Conservation (phyloP, 2,888 invertebrate genomes). For the Halictus quadricinctus region DNA sequence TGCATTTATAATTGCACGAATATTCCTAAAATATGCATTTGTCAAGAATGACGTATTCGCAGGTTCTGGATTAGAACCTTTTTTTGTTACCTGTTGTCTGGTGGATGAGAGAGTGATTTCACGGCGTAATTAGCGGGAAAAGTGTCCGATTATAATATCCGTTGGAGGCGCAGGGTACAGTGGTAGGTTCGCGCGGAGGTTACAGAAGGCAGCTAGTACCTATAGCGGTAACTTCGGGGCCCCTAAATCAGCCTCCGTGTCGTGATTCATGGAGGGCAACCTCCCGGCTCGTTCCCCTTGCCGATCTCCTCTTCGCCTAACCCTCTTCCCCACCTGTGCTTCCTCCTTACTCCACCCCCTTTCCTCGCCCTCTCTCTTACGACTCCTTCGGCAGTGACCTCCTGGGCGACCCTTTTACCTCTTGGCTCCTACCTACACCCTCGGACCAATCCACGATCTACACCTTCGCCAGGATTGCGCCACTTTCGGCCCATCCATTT, state of each 20-base stretch:
- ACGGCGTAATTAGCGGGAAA: constrained; percentile 25
- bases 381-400: constrained; percentile 79
- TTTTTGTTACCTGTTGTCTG: background rate
- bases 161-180: constrained; percentile 64
- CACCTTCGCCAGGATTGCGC: constrained; percentile 58
- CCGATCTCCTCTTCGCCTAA: constrained; percentile 69
- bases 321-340: constrained; percentile 60
- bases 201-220: constrained; percentile 76
- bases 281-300: constrained; percentile 72
- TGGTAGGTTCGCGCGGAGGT: constrained; percentile 75
- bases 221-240: constrained; percentile 80
- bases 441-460: constrained; percentile 68
- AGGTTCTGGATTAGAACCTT: background rate
- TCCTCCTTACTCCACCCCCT: constrained; percentile 71
- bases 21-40: background rate
- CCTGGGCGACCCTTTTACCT: constrained; percentile 78
- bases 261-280: constrained; percentile 82
- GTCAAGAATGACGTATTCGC: background rate
- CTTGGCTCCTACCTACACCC: constrained; percentile 68
- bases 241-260: constrained; percentile 82
- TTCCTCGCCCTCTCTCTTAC: constrained; percentile 72
- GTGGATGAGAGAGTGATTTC: background rate
- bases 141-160: constrained; percentile 51
- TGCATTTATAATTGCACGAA: background rate
- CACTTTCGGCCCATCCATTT: constrained; percentile 48